Conservation (phyloP, 2,113 vertebrate species). For the pig (Sus scrofa) region DNA sequence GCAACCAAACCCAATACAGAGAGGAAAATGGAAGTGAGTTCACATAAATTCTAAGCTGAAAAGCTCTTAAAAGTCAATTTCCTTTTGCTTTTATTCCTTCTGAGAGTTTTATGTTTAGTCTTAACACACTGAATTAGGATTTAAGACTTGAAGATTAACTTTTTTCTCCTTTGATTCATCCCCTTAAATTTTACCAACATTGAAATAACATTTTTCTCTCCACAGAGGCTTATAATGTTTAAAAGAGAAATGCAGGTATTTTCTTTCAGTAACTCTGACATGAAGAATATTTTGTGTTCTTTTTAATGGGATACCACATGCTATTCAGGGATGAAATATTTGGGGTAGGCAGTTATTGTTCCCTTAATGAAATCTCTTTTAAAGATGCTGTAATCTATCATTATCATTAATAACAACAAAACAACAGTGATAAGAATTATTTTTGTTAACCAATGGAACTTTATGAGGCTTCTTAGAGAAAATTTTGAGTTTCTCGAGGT, state of each 20-base stretch:
- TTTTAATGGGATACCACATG: background rate
- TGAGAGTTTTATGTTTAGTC: background rate
- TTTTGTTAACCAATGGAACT: background rate
- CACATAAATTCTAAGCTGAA: background rate
- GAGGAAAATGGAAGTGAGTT: background rate
- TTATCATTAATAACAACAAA: background rate
- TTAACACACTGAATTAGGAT: conserved; percentile 13
- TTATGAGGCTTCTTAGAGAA: background rate
- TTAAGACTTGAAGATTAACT: conserved; percentile 18
- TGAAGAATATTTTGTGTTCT: background rate
- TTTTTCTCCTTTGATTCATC: background rate
- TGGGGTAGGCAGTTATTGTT: background rate
- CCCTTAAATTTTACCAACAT: conserved; percentile 6
- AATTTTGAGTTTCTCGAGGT: background rate
- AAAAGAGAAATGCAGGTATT: background rate
- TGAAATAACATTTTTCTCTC: background rate
- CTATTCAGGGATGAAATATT: background rate
- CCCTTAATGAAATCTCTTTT: background rate
- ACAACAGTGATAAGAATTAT: background rate
- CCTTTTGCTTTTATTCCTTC: background rate
- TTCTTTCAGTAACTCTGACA: background rate
- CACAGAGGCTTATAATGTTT: background rate
- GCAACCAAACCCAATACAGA: background rate
- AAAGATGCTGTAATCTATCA: background rate
- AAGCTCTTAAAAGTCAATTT: background rate